Percentiles rank a stretch among this genome's conserved stretches.
These are phyloP conservation scores for Boleophthalmus pectinirostris DNA, from an alignment of 2,113 vertebrate genomes.

Conservation along the genomic window DNA sequence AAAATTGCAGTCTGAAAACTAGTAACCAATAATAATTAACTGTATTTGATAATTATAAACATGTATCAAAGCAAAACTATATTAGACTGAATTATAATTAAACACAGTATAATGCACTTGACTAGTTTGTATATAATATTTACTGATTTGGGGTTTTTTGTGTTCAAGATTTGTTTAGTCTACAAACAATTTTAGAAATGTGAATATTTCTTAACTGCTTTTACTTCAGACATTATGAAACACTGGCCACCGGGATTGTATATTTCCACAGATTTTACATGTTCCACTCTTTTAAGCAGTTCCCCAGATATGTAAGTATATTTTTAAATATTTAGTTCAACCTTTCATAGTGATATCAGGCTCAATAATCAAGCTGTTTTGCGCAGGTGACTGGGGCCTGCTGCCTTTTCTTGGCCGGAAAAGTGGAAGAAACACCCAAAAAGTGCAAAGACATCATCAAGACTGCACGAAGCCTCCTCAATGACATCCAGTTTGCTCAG, in stretches of 20 bases:
- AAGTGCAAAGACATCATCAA: slow-evolving; percentile 99
- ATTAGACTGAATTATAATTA: too few species aligned
- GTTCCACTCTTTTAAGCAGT: slow-evolving; percentile 99
- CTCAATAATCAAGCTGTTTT: not conserved
- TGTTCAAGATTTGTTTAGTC: not conserved
- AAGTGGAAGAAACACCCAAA: slow-evolving; percentile 98
- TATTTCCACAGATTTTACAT: slow-evolving; percentile 99
- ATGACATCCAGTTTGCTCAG: slow-evolving; percentile 97
- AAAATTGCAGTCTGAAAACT: too few species aligned
- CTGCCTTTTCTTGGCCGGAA: slow-evolving; percentile 96
- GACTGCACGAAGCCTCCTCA: slow-evolving; percentile 95
- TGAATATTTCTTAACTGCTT: not conserved
- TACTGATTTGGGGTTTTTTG: too few species aligned
- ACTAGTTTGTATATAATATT: too few species aligned
- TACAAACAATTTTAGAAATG: not conserved
- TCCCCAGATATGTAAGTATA: slow-evolving; percentile 97
- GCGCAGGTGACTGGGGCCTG: slow-evolving; percentile 93
- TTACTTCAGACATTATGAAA: slow-evolving; percentile 97
- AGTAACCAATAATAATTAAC: too few species aligned
- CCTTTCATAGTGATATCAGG: not conserved
- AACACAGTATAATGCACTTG: too few species aligned
- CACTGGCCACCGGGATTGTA: slow-evolving; percentile 96
- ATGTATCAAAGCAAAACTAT: too few species aligned
- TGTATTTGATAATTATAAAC: too few species aligned
- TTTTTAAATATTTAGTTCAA: not conserved